Evolutionary conservation across 64 coral and sea anemone genomes (phyloP).

Genomic region (Dendrophyllia cribrosa): DNA sequence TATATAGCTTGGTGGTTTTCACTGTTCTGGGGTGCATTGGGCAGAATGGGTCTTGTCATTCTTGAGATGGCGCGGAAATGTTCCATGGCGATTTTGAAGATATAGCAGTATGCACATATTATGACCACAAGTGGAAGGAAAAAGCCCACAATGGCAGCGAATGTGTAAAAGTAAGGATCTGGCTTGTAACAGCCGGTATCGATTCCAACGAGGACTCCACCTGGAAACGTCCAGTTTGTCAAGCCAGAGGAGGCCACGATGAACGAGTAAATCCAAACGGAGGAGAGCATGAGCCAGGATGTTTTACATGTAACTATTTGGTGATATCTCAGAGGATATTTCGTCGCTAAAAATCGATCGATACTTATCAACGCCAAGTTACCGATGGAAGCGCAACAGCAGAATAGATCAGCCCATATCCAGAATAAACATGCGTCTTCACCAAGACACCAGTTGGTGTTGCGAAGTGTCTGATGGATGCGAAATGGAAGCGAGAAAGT

Average conservation of each 20-base stretch:
- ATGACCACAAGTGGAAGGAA: constrained; percentile 84
- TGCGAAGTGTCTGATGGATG: constrained; percentile 87
- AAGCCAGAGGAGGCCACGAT: constrained; percentile 70
- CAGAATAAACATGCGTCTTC: constrained; percentile 78
- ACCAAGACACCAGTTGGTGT: constrained; percentile 85
- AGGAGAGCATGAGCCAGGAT: constrained; percentile 54
- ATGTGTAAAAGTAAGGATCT: constrained; percentile 89
- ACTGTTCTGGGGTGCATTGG: background rate
- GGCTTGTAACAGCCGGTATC: constrained; percentile 76
- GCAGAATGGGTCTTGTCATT: constrained; percentile 24
- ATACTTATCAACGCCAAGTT: constrained; percentile 89
- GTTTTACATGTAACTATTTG: constrained; percentile 71
- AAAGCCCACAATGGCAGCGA: constrained; percentile 81
- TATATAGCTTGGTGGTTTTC: constrained; percentile 56
- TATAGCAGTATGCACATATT: constrained; percentile 74
- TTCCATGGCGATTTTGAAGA: constrained; percentile 81
- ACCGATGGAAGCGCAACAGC: constrained; percentile 90
- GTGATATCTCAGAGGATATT: constrained; percentile 89
- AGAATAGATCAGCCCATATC: constrained; percentile 87
- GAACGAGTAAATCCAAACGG: constrained; percentile 77
- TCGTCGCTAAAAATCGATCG: constrained; percentile 86
- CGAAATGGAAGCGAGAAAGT: constrained; percentile 81
- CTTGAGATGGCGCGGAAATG: constrained; percentile 85
- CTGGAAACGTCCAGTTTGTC: constrained; percentile 84
- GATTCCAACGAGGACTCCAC: constrained; percentile 28